Base-by-base conservation (phyloP, 2,888 invertebrate genomes). In the Rhaphigaster nebulosa region DNA sequence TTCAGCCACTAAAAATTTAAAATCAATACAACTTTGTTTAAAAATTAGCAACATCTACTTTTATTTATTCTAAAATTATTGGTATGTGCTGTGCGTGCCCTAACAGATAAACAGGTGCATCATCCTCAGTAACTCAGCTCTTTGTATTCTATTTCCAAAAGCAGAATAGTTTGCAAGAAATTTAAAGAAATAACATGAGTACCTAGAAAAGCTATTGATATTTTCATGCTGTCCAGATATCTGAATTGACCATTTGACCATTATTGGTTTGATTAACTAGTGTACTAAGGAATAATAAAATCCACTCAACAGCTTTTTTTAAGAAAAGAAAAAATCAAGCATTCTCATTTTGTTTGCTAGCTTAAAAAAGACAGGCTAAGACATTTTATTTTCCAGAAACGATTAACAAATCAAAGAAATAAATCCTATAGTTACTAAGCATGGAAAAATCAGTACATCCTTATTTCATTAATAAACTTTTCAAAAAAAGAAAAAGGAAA, bases 1-100 rank as follows among this genome's bases (percentile, higher is more conserved):
- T 84, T 84, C 84, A 84, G 41, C 41, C 84, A 84, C 84, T 84
- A 84, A 84, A 80, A 84, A 84, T 84, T 84, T 84, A 84, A 84
- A 84, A 84, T 38, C 84, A 84, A 84, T 84, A 84, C 34, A 84
- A 84, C n/a, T 41, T 41, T 45, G 84, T 84, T 45, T 41, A 84
- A 34, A 84, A 84, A 84, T 45, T 45, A 84, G 84, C 41, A 84
- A n/a, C 26, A 84, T 84, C 45, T 84, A 45, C 84, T 84, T 45
- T 45, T 70, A 70, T 70, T 70, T 23, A 70, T 34, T 70, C 23
- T 84, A 84, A 45, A 84, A 84, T 45, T 84, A 84, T 84, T 34
- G 41, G 84, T 84, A 84, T 12, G 84, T 84, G 84, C 84, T 84
- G 84, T 84, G 45, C 45, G 84, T 84, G 26, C 1, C n/a, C 84